These are phyloP conservation scores for Nothobranchius furzeri DNA, from an alignment of 2,113 vertebrate species.

Conservation along the genomic window DNA sequence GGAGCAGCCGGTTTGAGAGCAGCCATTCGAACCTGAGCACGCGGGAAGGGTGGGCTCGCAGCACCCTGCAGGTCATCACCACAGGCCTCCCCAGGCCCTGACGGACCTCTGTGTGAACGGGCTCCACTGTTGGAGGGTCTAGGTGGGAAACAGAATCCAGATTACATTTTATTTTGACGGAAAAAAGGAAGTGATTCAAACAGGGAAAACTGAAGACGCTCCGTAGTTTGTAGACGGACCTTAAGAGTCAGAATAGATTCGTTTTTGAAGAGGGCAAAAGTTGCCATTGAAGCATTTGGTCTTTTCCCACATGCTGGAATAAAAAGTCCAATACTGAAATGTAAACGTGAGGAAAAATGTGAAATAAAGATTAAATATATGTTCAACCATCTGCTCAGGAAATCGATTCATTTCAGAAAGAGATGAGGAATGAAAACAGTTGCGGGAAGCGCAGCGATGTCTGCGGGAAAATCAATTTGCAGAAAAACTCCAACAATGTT, in stretches of 20 bases:
- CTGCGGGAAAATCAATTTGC: conserved; percentile 36
- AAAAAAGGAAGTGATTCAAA: no score
- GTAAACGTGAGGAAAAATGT: no score
- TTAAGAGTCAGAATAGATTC: no score
- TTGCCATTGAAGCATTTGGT: no score
- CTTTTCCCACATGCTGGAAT: no score
- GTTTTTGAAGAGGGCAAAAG: no score
- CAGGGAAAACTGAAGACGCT: background rate
- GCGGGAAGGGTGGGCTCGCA: conserved; percentile 90
- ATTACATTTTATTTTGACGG: no score
- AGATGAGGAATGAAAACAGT: conserved; percentile 44
- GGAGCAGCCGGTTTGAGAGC: conserved; percentile 86
- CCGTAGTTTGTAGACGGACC: no score
- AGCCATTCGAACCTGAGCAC: conserved; percentile 96
- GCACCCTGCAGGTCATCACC: conserved; percentile 91
- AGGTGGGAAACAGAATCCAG: conserved; percentile 13
- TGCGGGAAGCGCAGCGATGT: background rate
- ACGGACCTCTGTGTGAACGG: conserved; percentile 88
- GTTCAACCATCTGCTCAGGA: conserved; percentile 11
- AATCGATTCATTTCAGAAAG: conserved; percentile 29
- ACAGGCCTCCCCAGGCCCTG: conserved; percentile 90
- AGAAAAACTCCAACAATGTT: conserved; percentile 39
- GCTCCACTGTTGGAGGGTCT: conserved; percentile 95
- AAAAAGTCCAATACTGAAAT: no score
- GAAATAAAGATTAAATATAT: conserved; percentile 10